Conservation (phyloP, 2,113 vertebrate species). For the Cathartes aura region DNA sequence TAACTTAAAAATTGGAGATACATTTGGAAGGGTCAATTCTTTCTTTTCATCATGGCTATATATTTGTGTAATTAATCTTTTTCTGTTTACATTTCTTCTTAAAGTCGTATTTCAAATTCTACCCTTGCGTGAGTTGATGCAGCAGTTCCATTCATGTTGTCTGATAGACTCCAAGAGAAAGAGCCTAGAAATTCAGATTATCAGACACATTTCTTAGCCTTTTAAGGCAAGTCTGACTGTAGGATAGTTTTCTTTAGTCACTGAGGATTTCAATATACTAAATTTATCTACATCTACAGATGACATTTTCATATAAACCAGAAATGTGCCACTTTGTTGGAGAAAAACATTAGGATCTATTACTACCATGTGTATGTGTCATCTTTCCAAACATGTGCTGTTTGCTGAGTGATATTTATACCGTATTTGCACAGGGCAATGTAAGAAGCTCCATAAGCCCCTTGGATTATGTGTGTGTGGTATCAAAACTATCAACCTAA, state of each 20-base stretch:
- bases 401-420: background rate
- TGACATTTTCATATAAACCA: background rate
- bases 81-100: background rate
- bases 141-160: background rate
- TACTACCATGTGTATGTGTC: background rate
- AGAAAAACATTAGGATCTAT: background rate
- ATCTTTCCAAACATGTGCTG: background rate
- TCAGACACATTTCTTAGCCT: background rate
- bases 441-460: background rate
- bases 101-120: background rate
- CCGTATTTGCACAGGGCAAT: background rate
- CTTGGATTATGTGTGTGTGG: background rate
- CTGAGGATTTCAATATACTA: background rate
- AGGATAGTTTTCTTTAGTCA: background rate
- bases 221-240: background rate
- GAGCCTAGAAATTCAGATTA: background rate
- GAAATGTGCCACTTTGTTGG: background rate
- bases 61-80: background rate
- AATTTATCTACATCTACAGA: background rate
- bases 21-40: background rate
- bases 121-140: background rate
- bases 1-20: background rate
- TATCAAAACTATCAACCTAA: background rate
- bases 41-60: background rate
- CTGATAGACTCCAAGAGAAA: background rate